Evolutionary conservation across 1,140 invertebrate species (phyloP).

Genomic region (Brachionus plicatilis): DNA sequence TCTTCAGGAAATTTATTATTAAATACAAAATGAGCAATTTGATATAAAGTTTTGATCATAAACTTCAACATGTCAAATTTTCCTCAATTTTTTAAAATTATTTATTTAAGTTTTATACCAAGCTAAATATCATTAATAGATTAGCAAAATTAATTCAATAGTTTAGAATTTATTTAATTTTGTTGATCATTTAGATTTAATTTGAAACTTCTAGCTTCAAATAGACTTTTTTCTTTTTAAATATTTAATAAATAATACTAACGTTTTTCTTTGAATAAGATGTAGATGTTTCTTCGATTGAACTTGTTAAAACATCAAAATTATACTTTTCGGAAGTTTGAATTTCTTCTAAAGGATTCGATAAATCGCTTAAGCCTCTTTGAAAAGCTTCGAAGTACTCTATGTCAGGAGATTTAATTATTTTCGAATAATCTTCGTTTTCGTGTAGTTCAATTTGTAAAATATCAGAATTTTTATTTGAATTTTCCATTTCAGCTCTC

Average conservation of each 20-base stretch:
- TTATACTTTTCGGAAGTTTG: slow-evolving; percentile 25
- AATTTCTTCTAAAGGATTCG: slow-evolving; percentile 14
- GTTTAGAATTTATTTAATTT: no score
- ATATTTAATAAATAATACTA: not conserved
- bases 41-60: no score
- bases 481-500: not conserved
- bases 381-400: slow-evolving; percentile 14
- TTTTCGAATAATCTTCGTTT: not conserved
- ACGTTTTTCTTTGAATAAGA: slow-evolving; percentile 14
- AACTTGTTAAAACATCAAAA: slow-evolving; percentile 35
- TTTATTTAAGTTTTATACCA: no score
- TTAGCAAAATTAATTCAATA: no score
- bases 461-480: not conserved
- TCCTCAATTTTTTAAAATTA: no score
- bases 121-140: no score
- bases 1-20: no score
- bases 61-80: no score
- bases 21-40: no score
- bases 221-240: not conserved
- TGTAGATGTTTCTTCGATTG: slow-evolving; percentile 28
- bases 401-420: slow-evolving; percentile 17
- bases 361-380: slow-evolving; percentile 5
- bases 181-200: no score
- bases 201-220: not conserved
- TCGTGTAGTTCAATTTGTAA: not conserved